A percentile compares a stretch with the other conserved stretches of the same genome.
Evolutionary conservation across 2,888 invertebrate species (phyloP).

Genomic region (Mesorhabditis spiculigera): DNA sequence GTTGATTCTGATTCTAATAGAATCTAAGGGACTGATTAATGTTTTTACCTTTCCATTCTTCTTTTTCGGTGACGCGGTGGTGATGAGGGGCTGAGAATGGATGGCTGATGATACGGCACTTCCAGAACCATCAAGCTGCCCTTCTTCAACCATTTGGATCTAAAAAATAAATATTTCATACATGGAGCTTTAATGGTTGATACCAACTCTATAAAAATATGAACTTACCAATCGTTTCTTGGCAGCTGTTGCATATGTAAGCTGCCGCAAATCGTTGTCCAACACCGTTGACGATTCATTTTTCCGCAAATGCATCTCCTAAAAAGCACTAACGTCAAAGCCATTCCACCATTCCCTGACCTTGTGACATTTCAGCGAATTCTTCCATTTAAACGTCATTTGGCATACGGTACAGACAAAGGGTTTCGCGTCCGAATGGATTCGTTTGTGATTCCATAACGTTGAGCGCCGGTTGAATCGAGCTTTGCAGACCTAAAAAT

Average conservation of each 20-base stretch:
- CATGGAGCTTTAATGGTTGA: no score
- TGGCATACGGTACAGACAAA: constrained; percentile 56
- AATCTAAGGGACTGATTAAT: no score
- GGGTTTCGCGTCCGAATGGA: constrained; percentile 57
- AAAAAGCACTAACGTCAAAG: constrained; percentile 7
- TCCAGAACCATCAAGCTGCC: constrained; percentile 22
- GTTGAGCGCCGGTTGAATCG: constrained; percentile 58
- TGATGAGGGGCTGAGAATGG: constrained; percentile 32
- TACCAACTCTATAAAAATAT: background rate
- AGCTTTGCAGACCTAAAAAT: constrained; percentile 49
- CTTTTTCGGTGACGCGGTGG: constrained; percentile 35
- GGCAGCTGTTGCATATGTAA: constrained; percentile 56
- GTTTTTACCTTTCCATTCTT: constrained; percentile 18
- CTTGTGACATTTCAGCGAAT: constrained; percentile 47
- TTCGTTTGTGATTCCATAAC: constrained; percentile 58
- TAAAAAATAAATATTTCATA: background rate
- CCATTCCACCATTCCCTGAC: constrained; percentile 18
- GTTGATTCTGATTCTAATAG: no score
- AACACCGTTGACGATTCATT: constrained; percentile 47
- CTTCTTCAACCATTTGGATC: constrained; percentile 20
- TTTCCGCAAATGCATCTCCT: constrained; percentile 58
- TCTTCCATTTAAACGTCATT: constrained; percentile 59
- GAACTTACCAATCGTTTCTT: constrained; percentile 43
- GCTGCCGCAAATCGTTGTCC: constrained; percentile 48
- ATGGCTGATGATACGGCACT: constrained; percentile 19